Evolutionary conservation across 2,797 vertebrate species (phyloP).

Genomic region (Poeciliopsis turneri): DNA sequence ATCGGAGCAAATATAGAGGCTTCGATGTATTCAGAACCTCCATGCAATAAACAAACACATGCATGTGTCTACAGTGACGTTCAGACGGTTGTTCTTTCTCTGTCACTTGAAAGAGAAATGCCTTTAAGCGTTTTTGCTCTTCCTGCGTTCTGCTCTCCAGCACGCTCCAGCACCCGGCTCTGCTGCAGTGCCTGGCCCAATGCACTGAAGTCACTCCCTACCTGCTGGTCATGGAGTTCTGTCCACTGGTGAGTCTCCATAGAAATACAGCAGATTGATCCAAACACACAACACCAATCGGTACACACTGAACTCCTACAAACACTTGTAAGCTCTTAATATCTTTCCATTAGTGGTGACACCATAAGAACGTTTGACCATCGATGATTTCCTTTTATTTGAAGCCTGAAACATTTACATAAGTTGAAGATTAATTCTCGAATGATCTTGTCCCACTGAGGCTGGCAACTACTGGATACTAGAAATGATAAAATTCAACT

Average conservation of each 20-base stretch:
- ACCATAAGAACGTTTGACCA: neutral
- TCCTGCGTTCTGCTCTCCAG: slow-evolving; percentile 65
- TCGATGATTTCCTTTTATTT: neutral
- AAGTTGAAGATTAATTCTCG: neutral
- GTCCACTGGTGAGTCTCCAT: slow-evolving; percentile 88
- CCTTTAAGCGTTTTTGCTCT: neutral
- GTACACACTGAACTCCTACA: neutral
- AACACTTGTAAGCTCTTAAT: neutral
- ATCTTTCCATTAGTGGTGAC: neutral
- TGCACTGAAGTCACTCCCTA: slow-evolving; percentile 93
- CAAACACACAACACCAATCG: neutral
- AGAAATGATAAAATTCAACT: neutral
- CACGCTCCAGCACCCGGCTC: slow-evolving; percentile 89
- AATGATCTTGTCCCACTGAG: neutral
- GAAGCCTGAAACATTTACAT: neutral
- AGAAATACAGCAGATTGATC: neutral
- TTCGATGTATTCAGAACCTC: neutral
- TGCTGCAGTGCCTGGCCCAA: slow-evolving; percentile 94
- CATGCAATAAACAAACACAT: neutral
- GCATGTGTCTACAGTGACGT: neutral
- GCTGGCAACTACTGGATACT: neutral
- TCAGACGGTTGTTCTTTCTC: neutral
- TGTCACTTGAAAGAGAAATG: neutral
- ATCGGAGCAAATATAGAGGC: neutral
- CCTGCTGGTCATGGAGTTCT: slow-evolving; percentile 97